Percentiles rank a stretch among this genome's conserved stretches.
phyloP scores from a whole-genome alignment of 1,140 invertebrate species.

The Vollenhovia emeryi region DNA sequence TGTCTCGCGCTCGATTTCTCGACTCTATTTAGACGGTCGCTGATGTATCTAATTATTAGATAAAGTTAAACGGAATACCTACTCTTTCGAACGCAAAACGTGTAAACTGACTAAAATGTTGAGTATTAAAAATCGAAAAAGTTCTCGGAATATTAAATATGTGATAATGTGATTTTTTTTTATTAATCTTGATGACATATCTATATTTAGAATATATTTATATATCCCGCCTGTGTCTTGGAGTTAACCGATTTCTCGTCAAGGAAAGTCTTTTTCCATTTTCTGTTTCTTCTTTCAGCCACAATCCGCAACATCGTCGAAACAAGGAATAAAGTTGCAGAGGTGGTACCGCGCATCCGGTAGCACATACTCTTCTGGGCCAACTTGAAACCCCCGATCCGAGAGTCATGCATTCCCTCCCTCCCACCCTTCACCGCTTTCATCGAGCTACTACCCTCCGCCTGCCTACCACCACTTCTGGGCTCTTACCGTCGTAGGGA shows the following conservation, averaged over 20 bases:
- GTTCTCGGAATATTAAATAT: not conserved
- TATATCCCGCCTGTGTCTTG: not conserved
- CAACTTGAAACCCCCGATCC: constrained; percentile 42
- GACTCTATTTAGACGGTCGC: not conserved
- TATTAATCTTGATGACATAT: not conserved
- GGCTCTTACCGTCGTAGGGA: constrained; percentile 73
- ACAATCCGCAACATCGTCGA: constrained; percentile 39
- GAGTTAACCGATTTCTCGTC: not conserved
- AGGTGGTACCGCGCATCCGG: constrained; percentile 62
- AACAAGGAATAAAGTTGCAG: constrained; percentile 51
- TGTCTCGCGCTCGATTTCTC: constrained; percentile 34
- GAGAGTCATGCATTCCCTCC: constrained; percentile 32
- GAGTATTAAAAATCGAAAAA: not conserved
- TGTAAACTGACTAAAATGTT: not conserved
- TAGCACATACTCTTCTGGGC: constrained; percentile 48
- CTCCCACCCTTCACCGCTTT: constrained; percentile 30
- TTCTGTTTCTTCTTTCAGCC: not conserved
- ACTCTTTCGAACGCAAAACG: not conserved
- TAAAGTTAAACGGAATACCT: not conserved
- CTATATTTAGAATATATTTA: not conserved
- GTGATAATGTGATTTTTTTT: not conserved
- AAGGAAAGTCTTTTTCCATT: not conserved
- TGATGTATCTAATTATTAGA: constrained; percentile 57
- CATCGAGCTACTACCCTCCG: constrained; percentile 20
- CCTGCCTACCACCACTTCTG: constrained; percentile 26